Evolutionary conservation across 2,113 vertebrate species (phyloP).

Genomic region (Oxygymnocypris stewartii): DNA sequence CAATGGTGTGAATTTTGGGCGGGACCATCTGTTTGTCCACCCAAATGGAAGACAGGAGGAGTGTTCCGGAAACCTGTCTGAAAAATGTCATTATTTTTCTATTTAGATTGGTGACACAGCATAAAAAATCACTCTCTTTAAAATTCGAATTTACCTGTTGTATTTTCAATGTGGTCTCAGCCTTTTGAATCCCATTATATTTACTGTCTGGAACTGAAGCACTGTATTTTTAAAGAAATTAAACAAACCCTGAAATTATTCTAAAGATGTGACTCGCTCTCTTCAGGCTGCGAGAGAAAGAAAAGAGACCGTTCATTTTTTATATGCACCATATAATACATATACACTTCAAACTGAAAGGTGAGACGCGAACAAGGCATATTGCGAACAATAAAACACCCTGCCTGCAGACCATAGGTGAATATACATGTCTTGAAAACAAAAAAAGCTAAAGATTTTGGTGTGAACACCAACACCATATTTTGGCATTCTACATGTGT

Average conservation of each 20-base stretch:
- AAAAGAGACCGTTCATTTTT: background rate
- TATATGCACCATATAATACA: background rate
- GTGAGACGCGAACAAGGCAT: background rate
- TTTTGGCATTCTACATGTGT: constrained; percentile 60
- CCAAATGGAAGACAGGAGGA: background rate
- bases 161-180: background rate
- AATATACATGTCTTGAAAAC: constrained; percentile 46
- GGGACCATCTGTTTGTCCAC: no score
- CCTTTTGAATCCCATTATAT: background rate
- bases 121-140: background rate
- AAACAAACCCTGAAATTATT: background rate
- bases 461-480: constrained; percentile 52
- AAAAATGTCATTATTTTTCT: background rate
- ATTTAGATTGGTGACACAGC: background rate
- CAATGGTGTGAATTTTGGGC: background rate
- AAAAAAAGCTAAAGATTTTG: constrained; percentile 45
- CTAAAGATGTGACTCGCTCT: background rate
- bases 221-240: background rate
- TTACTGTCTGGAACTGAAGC: background rate
- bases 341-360: background rate
- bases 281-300: background rate
- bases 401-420: constrained; percentile 48
- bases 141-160: background rate
- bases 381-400: constrained; percentile 32
- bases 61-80: background rate